Percentiles rank a stretch among this genome's conserved stretches.
These are phyloP conservation scores for Oscheius sp. DNA, from an alignment of 2,888 invertebrate genomes.

Conservation along the genomic window DNA sequence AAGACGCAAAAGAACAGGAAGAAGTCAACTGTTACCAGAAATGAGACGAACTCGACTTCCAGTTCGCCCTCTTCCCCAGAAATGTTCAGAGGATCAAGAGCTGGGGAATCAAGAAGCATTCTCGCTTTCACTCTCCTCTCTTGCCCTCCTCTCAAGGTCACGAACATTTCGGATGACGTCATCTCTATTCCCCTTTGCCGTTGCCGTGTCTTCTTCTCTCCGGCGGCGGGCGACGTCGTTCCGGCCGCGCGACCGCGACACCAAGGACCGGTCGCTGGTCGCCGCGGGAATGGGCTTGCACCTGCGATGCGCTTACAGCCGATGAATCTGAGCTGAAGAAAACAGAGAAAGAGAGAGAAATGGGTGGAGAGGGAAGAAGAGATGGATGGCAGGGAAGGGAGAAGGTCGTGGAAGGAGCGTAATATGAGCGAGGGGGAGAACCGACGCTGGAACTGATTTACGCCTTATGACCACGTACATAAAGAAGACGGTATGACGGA, in stretches of 20 bases:
- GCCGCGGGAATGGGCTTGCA: constrained; percentile 29
- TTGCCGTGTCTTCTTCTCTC: constrained; percentile 9
- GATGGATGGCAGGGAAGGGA: not conserved
- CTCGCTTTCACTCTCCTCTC: not conserved
- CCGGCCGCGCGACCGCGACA: constrained; percentile 34
- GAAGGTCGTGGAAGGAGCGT: not conserved
- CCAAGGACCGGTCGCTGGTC: constrained; percentile 16
- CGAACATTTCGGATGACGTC: constrained; percentile 11
- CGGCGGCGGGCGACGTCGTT: constrained; percentile 27
- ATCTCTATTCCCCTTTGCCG: constrained; percentile 1
- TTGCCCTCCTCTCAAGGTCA: not conserved
- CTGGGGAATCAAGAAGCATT: not conserved
- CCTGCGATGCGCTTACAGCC: constrained; percentile 22
- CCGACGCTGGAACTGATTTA: not conserved
- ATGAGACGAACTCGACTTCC: too few relatives aligned
- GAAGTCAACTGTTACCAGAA: too few relatives aligned
- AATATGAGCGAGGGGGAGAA: not conserved
- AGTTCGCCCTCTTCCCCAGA: not conserved
- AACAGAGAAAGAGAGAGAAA: not conserved
- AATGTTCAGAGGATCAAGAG: not conserved
- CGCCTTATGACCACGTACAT: too few relatives aligned
- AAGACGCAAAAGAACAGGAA: too few relatives aligned
- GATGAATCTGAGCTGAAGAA: not conserved
- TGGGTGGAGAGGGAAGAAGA: not conserved
- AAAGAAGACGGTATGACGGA: too few relatives aligned